Evolutionary conservation across 2,888 invertebrate genomes (phyloP), one percentile per base, ranked within the genome.

Genomic region (Oscheius onirici): DNA sequence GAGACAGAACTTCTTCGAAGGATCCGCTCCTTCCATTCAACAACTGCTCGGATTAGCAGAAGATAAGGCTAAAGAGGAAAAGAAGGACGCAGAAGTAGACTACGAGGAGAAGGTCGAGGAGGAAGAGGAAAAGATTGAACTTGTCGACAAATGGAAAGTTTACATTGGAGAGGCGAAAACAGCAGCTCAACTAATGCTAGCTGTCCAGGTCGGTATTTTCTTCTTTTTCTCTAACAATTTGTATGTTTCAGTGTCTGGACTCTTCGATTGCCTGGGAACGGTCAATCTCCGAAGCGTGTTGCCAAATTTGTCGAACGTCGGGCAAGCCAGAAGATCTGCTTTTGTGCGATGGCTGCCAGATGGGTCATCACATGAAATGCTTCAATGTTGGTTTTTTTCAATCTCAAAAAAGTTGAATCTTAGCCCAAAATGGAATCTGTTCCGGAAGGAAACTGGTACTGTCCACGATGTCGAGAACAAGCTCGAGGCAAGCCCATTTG

Each of bases 381-480:
- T 97, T 97, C 91, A 95, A 94, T 90, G 89, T 89, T 24, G 8
- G 17, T 55, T 24, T 3, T 55, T 13, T 55, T 24, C 15, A n/a
- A n/a, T n/a, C 24, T 3, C 46, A 17, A 6, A 0, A 20, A 46
- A 17, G 3, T 52, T 43, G 22, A 28, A 40, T 34, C 8, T 8
- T 34, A 34, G 34, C 34, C 34, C 34, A 34, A 34, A 34, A 6
- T 34, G 34, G 34, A 34, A 34, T 34, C 34, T 34, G 96, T 97
- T 89, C 97, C 97, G 20, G 95, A 95, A 83, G 97, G 97, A 40
- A 96, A 97, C 13, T 97, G 97, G 97, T 97, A 94, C 89, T 97
- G 96, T 89, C 95, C 93, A 90, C 95, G 95, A 88, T 97, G 96
- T 89, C 87, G 77, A 10, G 74, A 73, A 20, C 69, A 95, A 89